Evolutionary conservation across 2,888 invertebrate genomes (phyloP).

Genomic region (Chrysina gloriosa): DNA sequence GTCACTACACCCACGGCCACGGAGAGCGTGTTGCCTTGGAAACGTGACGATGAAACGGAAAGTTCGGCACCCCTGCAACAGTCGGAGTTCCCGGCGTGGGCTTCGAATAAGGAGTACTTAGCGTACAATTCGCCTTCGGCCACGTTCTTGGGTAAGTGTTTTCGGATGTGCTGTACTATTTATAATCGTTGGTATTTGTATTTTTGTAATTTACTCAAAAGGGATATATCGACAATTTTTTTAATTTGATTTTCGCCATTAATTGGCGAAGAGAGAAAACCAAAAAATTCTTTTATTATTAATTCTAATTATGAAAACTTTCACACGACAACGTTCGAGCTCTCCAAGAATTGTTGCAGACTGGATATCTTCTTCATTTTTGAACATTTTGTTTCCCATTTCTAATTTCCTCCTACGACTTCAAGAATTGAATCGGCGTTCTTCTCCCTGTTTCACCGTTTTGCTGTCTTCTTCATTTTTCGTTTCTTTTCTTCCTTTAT

Average conservation of each 20-base stretch:
- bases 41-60: constrained; percentile 82
- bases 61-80: constrained; percentile 72
- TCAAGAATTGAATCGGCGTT: too few relatives aligned
- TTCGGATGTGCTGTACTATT: not conserved
- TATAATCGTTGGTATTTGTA: not conserved
- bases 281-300: not conserved
- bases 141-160: constrained; percentile 84
- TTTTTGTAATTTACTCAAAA: not conserved
- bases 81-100: constrained; percentile 95
- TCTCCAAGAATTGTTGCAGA: too few relatives aligned
- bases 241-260: not conserved
- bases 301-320: too few relatives aligned
- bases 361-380: too few relatives aligned
- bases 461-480: too few relatives aligned
- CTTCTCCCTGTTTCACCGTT: too few relatives aligned
- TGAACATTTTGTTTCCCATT: too few relatives aligned
- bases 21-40: constrained; percentile 93
- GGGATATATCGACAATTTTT: not conserved
- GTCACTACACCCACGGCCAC: constrained; percentile 90
- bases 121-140: constrained; percentile 92
- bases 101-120: constrained; percentile 92
- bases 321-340: too few relatives aligned
- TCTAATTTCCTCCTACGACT: too few relatives aligned
- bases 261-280: not conserved
- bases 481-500: too few relatives aligned